phyloP scores from a whole-genome alignment of 2,113 vertebrate genomes.

The Ascaphus truei region DNA sequence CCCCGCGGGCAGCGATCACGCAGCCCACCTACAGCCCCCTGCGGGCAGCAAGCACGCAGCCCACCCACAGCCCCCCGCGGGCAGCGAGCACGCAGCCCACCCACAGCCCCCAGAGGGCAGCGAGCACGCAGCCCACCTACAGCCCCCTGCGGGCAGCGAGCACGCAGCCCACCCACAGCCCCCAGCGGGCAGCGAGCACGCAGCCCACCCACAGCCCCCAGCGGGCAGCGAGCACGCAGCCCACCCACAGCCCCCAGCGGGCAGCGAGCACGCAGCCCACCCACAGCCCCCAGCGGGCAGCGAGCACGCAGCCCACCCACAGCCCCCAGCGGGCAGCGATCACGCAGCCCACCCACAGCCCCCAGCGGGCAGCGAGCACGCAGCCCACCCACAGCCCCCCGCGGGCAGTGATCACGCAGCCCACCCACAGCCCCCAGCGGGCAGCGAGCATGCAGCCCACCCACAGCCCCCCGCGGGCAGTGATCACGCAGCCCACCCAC shows the following conservation, averaged over 20 bases:
- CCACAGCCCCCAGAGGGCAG: not conserved
- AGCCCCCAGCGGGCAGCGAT: not conserved
- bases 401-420: not conserved
- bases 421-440: not conserved
- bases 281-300: not conserved
- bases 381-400: not conserved
- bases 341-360: not conserved
- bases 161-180: not conserved
- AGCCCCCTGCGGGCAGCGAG: too few species aligned
- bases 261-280: not conserved
- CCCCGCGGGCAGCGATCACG: not conserved
- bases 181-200: not conserved
- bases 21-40: not conserved
- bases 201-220: not conserved
- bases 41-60: too few species aligned
- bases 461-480: not conserved
- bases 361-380: not conserved
- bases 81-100: not conserved
- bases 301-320: not conserved
- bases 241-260: not conserved
- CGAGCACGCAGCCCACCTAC: too few species aligned
- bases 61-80: not conserved
- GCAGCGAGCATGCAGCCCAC: not conserved
- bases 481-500: not conserved
- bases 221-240: not conserved